Evolutionary conservation across 2,113 vertebrate genomes (phyloP), one percentile per base, ranked within the genome.

Genomic region (Octodon degus): DNA sequence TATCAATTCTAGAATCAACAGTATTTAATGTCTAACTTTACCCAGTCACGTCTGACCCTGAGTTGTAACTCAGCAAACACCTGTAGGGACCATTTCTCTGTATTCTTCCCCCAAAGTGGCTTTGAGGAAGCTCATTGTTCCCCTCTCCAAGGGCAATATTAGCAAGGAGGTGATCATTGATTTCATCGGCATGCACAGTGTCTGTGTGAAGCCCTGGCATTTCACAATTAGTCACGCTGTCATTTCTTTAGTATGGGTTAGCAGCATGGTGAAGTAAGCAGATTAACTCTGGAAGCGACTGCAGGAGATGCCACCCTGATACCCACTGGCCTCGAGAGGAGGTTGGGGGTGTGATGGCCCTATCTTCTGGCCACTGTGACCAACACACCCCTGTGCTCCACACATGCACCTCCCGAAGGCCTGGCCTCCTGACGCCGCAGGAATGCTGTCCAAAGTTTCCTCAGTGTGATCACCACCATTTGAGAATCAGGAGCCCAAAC

Each of bases 381-480:
- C 65, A 95, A 74, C 86, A 90, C 86, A 90, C 95, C 88, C 93
- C 65, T 58, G 67, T 25, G 65, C 67, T 67, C 94, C 97, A 96
- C 55, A 92, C 98, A 97, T 76, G 92, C 92, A 92, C 90, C 93
- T n/a, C 95, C 95, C 95, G 1, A 89, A 96, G 7, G 32, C 84
- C 94, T 89, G 91, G 87, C 91, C 96, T 97, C 97, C 94, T 86
- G 34, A 60, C 2, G 0, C 95, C 8, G 74, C 0, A 95, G 98
- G 97, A 98, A 98, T 0, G 58, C 93, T 97, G 97, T 97, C 98
- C 97, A 86, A 98, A 98, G 98, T 98, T 98, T 98, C 98, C 98
- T 98, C 94, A 85, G 98, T 93, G 97, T 98, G 98, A 98, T 98
- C 98, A 98, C 98, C 22, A 11, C 93, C 65, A 91, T 70, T 65